Evolutionary conservation across 2,797 vertebrate genomes (phyloP), one percentile per base, ranked within the genome.

Genomic region (Syngnathus acus): DNA sequence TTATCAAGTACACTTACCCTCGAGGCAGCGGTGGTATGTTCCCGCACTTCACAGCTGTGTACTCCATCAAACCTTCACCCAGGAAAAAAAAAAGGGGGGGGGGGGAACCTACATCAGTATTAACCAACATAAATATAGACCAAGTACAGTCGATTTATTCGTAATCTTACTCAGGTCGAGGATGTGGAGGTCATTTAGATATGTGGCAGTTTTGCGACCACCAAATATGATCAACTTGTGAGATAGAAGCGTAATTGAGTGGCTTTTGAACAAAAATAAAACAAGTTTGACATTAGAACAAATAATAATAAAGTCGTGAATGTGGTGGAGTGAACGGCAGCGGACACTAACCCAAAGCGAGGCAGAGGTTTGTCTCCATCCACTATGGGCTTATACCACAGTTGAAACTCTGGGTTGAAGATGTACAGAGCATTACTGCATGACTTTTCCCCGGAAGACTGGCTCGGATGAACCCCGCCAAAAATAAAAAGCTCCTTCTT

Each of bases 371-470:
- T 90, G 63, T 92, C 87, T 10, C 94, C 95, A 72, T 95, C 94
- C 68, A 93, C 91, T 58, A 96, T 95, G 40, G 94, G 94, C 78
- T 95, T 90, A 80, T 97, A 97, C 95, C 95, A 97, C 69, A 97
- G 91, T 81, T 92, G 91, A 87, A 91, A 92, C 70, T 95, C 94
- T 8, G 94, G 93, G 84, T 93, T 97, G 69, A 95, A 97, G 83
- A 96, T 89, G 79, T 93, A 95, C 38, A 97, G 88, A 6, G 86
- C 60, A n/a, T 94, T 94, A 71, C 93, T 94, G 87, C 93, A 94
- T 42, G 72, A 68, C 66, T 86, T 90, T 26, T 78, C 84, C 53
- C 81, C 84, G 0, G 87, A 79, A 5, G 79, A 68, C 37, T 70
- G 77, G 64, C 84, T 84, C 6, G 88, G 87, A 45, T 87, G 89